These are phyloP conservation scores for Chaenogobius annularis DNA, from an alignment of 2,113 vertebrate species.

Conservation along the genomic window DNA sequence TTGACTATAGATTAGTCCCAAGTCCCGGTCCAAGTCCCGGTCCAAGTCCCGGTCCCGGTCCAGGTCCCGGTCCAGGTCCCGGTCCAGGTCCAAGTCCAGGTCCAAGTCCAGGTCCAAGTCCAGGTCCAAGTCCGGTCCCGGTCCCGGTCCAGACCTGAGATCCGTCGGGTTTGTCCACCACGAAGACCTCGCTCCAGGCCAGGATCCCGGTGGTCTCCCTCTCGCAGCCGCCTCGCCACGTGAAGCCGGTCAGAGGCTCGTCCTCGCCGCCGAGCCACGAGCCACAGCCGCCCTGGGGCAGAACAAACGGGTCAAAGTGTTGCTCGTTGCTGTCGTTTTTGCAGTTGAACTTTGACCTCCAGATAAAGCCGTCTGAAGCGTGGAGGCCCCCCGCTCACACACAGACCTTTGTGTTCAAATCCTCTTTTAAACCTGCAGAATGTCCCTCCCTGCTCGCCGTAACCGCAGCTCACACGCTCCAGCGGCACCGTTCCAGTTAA, in stretches of 20 bases:
- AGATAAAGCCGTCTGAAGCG: slow-evolving; percentile 20
- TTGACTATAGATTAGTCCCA: no score
- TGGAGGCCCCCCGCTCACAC: slow-evolving; percentile 25
- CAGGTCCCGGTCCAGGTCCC: no score
- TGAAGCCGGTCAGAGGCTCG: slow-evolving; percentile 90
- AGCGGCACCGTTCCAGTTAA: no score
- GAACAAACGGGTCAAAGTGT: no score
- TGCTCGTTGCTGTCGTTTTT: not conserved
- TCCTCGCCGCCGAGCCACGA: slow-evolving; percentile 86
- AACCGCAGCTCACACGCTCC: no score
- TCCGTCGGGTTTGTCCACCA: slow-evolving; percentile 88
- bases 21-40: no score
- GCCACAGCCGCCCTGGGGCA: slow-evolving; percentile 67
- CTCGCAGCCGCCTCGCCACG: slow-evolving; percentile 93
- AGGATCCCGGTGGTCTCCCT: slow-evolving; percentile 94
- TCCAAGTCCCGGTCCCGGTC: no score
- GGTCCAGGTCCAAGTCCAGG: no score
- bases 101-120: no score
- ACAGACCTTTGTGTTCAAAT: slow-evolving; percentile 41
- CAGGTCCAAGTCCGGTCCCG: not conserved
- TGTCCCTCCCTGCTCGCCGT: slow-evolving; percentile 13
- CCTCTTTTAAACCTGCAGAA: slow-evolving; percentile 40
- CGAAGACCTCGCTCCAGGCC: slow-evolving; percentile 93
- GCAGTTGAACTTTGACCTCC: not conserved
- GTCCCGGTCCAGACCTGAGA: slow-evolving; percentile 76